A percentile compares a stretch with the other conserved stretches of the same genome.
Evolutionary conservation across 1,140 invertebrate genomes (phyloP).

Genomic region (Cydia splendana): DNA sequence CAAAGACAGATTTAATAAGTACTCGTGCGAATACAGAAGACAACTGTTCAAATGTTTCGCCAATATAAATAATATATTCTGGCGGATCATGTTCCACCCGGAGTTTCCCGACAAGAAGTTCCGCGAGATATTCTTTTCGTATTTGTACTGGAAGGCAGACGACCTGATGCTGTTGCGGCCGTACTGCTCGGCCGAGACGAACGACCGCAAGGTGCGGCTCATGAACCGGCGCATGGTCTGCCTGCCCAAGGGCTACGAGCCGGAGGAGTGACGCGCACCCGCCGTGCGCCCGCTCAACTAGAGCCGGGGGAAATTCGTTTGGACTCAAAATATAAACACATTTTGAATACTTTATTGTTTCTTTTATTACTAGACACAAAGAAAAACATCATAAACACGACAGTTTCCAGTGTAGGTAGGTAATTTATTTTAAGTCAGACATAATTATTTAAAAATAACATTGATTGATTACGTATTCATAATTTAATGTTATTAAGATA

Average conservation of each 20-base stretch:
- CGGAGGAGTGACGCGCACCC: background rate
- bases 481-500: slow-evolving; percentile 71
- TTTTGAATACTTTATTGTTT: slow-evolving; percentile 28
- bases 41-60: slow-evolving; percentile 59
- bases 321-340: background rate
- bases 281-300: no score
- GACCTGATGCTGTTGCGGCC: slow-evolving; percentile 67
- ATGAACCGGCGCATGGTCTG: slow-evolving; percentile 56
- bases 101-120: slow-evolving; percentile 68
- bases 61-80: slow-evolving; percentile 62
- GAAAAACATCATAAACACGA: slow-evolving; percentile 32
- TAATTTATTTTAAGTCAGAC: slow-evolving; percentile 21
- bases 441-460: slow-evolving; percentile 52
- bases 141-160: slow-evolving; percentile 56
- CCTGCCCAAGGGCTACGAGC: slow-evolving; percentile 47
- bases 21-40: slow-evolving; percentile 54
- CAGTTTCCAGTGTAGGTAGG: slow-evolving; percentile 27
- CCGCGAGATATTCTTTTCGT: slow-evolving; percentile 71
- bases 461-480: slow-evolving; percentile 60
- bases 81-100: slow-evolving; percentile 67
- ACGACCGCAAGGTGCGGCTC: slow-evolving; percentile 48
- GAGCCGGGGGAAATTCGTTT: background rate
- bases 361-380: slow-evolving; percentile 32
- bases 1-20: slow-evolving; percentile 59
- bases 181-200: slow-evolving; percentile 56